These are phyloP conservation scores for Drosophila guanche DNA, from an alignment of 1,140 invertebrate species.

Conservation along the genomic window DNA sequence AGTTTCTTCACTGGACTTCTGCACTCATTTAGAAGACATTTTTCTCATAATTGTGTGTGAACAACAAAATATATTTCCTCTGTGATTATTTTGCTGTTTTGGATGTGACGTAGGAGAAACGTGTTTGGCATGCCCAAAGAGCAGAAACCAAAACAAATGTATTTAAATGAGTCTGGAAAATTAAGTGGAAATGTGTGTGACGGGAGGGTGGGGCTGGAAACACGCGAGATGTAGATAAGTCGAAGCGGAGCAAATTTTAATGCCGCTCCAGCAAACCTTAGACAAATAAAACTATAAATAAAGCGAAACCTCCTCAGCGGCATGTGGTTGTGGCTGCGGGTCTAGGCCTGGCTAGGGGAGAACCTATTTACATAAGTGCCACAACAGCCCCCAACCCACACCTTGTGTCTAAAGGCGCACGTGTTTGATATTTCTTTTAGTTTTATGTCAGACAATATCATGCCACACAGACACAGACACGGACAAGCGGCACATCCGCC, in stretches of 20 bases:
- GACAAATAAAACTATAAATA: constrained; percentile 81
- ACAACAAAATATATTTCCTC: constrained; percentile 28
- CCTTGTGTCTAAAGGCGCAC: constrained; percentile 44
- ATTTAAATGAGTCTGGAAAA: constrained; percentile 75
- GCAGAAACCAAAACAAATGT: constrained; percentile 52
- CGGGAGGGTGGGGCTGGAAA: constrained; percentile 13
- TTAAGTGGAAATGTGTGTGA: constrained; percentile 55
- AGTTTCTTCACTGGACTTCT: constrained; percentile 16
- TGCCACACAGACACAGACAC: constrained; percentile 17
- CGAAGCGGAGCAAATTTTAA: constrained; percentile 48
- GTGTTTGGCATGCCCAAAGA: constrained; percentile 19
- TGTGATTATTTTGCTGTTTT: constrained; percentile 8
- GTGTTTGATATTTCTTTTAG: constrained; percentile 76
- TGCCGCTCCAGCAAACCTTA: constrained; percentile 44
- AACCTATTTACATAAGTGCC: constrained; percentile 70
- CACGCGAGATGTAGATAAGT: constrained; percentile 70
- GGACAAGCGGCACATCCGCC: constrained; percentile 8
- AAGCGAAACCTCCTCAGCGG: not conserved
- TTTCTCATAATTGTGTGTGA: constrained; percentile 32
- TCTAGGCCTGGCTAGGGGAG: not conserved
- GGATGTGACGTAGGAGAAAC: not conserved
- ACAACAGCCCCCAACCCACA: not conserved
- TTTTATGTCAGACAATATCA: constrained; percentile 70
- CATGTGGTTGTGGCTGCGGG: not conserved
- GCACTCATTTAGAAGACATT: constrained; percentile 23